Evolutionary conservation across 2,888 invertebrate species (phyloP).

Genomic region (Lepidochitona cinerea): DNA sequence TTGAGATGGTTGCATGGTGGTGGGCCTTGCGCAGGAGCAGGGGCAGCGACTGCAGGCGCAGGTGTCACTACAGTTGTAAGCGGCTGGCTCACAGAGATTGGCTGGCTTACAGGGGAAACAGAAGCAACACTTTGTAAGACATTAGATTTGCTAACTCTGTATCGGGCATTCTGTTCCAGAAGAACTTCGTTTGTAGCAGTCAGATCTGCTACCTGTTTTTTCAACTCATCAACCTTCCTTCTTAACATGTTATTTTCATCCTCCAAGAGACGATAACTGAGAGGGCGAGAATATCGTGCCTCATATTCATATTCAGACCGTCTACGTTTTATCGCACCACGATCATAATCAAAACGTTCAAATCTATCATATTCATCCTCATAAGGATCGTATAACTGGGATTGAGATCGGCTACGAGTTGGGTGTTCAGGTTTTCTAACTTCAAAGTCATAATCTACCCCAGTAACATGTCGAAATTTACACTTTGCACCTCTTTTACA

Average conservation of each 20-base stretch:
- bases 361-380: constrained; percentile 43
- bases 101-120: constrained; percentile 42
- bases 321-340: constrained; percentile 47
- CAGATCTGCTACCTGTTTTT: constrained; percentile 80
- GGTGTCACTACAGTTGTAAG: constrained; percentile 65
- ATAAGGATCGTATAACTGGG: constrained; percentile 24
- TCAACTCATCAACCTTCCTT: constrained; percentile 80
- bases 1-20: constrained; percentile 38
- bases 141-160: constrained; percentile 72
- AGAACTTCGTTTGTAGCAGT: constrained; percentile 85
- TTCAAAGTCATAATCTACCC: constrained; percentile 30
- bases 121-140: constrained; percentile 46
- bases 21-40: not conserved
- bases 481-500: constrained; percentile 74
- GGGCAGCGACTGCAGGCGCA: constrained; percentile 7
- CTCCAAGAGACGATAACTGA: constrained; percentile 69
- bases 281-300: constrained; percentile 43
- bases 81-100: constrained; percentile 60
- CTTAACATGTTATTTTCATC: constrained; percentile 80
- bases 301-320: constrained; percentile 49
- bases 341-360: constrained; percentile 49
- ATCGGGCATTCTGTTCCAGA: constrained; percentile 82
- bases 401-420: not conserved
- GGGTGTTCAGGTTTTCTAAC: constrained; percentile 9
- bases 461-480: constrained; percentile 73